Percentiles rank a stretch among this genome's conserved stretches.
phyloP scores from a whole-genome alignment of 2,797 vertebrate species.

The Podargus strigoides region DNA sequence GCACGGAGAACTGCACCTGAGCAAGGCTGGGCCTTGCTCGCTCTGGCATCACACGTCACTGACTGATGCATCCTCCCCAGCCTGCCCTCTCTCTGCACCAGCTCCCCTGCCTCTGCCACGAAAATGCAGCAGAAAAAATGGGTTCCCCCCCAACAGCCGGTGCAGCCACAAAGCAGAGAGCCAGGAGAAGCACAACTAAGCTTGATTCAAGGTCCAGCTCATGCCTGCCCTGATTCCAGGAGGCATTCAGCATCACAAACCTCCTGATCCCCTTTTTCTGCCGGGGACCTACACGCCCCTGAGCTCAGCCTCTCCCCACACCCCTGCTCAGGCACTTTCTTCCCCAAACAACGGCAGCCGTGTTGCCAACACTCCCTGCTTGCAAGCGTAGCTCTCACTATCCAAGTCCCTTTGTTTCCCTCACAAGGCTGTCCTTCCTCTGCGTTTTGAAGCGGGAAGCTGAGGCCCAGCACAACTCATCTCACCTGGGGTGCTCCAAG shows the following conservation, averaged over 20 bases:
- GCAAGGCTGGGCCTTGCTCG: constrained; percentile 29
- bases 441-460: background rate
- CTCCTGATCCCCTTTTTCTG: background rate
- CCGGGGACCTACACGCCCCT: background rate
- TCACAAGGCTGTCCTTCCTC: background rate
- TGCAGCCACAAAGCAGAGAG: background rate
- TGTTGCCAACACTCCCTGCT: background rate
- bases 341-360: background rate
- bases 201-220: background rate
- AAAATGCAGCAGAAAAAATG: background rate
- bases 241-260: background rate
- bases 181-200: background rate
- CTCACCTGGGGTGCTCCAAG: background rate
- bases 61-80: constrained; percentile 3
- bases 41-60: constrained; percentile 37
- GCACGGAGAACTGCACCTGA: constrained; percentile 70
- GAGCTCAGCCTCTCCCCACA: background rate
- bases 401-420: constrained; percentile 24
- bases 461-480: background rate
- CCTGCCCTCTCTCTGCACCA: background rate
- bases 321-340: background rate
- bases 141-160: background rate
- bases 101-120: background rate
- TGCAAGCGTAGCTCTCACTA: background rate
- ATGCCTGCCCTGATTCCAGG: background rate